Base-by-base conservation (phyloP, 2,888 invertebrate species). In the Blastobasis lacticolella region DNA sequence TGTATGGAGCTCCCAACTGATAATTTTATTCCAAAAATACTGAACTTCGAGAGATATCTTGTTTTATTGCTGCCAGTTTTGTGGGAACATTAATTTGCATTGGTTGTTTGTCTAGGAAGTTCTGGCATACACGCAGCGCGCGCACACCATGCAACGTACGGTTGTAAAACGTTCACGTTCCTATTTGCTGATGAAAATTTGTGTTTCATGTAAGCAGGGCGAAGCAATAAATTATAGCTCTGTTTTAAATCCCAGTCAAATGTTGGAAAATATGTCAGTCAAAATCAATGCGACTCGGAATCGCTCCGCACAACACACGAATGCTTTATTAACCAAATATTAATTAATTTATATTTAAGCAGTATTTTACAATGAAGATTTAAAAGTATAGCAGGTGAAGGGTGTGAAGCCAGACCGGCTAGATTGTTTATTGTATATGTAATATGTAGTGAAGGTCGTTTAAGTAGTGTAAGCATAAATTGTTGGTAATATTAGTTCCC, bases 181-280 rank as follows among this genome's bases (percentile, higher is more conserved):
- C 59, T 57, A 59, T 58, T 59, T 65, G 64, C 64, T 70, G 73
- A 74, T 73, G 71, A 69, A 69, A 71, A 67, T 73, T 69, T 60
- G 61, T 61, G 63, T 72, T 71, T 67, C 67, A 69, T 71, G 66
- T 64, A 65, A 70, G 68, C 75, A 76, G 75, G 78, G 76, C 75
- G 66, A 71, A 62, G 61, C 60, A 56, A 71, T 78, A 75, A 78
- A 75, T 78, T 74, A 77, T 71, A 61, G 58, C 53, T 58, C 57
- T 49, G 61, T 64, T 66, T 70, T 68, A 69, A 71, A 63, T 55
- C 55, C 44, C 57, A 55, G 64, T 64, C 68, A 66, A 68, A 65
- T 60, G 69, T 66, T 62, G 63, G 63, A 69, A 49, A 69, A 71
- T 63, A 58, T 62, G 64, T 67, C 65, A 55, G 64, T 59, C 57